phyloP scores from a whole-genome alignment of 2,113 vertebrate species.

The Trinectes maculatus region DNA sequence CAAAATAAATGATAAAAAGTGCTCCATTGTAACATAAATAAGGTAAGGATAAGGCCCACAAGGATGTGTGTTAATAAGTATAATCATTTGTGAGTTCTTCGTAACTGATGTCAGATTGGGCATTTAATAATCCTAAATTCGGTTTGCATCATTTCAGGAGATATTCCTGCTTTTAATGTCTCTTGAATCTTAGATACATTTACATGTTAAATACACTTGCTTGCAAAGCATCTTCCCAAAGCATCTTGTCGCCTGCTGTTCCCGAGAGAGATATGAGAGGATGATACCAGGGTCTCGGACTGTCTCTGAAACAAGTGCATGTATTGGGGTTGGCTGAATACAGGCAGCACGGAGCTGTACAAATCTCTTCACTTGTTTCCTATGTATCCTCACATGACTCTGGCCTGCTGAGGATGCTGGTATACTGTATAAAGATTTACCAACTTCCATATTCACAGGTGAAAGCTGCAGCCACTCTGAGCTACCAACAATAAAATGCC shows the following conservation, averaged over 20 bases:
- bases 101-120: background rate
- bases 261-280: too few species aligned
- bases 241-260: too few species aligned
- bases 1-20: too few species aligned
- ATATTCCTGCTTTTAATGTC: background rate
- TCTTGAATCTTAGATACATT: too few species aligned
- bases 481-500: slow-evolving; percentile 34
- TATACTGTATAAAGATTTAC: slow-evolving; percentile 38
- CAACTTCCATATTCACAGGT: slow-evolving; percentile 45
- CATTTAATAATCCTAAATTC: background rate
- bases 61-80: background rate
- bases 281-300: too few species aligned
- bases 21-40: background rate
- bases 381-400: background rate
- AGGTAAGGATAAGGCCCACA: background rate
- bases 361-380: background rate
- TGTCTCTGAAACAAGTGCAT: background rate
- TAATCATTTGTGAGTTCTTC: background rate
- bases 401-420: slow-evolving; percentile 22
- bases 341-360: background rate
- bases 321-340: background rate
- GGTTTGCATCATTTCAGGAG: background rate
- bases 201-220: too few species aligned
- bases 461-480: slow-evolving; percentile 32
- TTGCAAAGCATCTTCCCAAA: too few species aligned